Percentiles rank a stretch among this genome's conserved stretches.
Conservation (phyloP, 2,113 vertebrate genomes). For the Hemibagrus wyckioides region DNA sequence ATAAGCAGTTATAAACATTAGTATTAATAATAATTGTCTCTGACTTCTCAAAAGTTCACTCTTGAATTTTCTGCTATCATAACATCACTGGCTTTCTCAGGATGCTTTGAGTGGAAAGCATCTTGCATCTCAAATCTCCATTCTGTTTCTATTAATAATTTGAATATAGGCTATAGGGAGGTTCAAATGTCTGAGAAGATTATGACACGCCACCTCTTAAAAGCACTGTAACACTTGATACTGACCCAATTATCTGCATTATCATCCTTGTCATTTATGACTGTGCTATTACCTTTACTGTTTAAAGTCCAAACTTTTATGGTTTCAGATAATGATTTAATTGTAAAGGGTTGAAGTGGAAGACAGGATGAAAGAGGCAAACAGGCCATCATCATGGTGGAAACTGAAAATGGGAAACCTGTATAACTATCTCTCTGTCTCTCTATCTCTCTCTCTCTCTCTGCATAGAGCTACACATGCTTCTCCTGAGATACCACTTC, state of each 20-base stretch:
- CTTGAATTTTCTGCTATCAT: neutral
- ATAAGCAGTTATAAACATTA: neutral
- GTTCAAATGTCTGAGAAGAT: neutral
- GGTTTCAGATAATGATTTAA: neutral
- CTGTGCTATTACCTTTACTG: neutral
- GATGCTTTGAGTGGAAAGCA: neutral
- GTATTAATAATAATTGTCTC: neutral
- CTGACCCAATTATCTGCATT: neutral
- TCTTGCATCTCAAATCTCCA: neutral
- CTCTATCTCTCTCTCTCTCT: no score
- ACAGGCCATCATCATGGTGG: no score
- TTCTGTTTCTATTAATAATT: neutral
- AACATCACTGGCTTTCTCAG: neutral
- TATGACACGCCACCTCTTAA: neutral
- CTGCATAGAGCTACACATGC: no score
- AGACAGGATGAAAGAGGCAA: neutral
- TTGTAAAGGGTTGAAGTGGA: neutral
- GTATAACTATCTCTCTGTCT: no score
- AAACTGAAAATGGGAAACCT: neutral
- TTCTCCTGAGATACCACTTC: no score
- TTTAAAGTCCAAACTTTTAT: neutral
- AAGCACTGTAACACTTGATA: neutral
- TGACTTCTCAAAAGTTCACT: neutral
- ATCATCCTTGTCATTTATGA: neutral
- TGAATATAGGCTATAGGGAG: neutral